Evolutionary conservation across 2,797 vertebrate species (phyloP), one percentile per base, ranked within the genome.

Genomic region (Mastacembelus armatus): DNA sequence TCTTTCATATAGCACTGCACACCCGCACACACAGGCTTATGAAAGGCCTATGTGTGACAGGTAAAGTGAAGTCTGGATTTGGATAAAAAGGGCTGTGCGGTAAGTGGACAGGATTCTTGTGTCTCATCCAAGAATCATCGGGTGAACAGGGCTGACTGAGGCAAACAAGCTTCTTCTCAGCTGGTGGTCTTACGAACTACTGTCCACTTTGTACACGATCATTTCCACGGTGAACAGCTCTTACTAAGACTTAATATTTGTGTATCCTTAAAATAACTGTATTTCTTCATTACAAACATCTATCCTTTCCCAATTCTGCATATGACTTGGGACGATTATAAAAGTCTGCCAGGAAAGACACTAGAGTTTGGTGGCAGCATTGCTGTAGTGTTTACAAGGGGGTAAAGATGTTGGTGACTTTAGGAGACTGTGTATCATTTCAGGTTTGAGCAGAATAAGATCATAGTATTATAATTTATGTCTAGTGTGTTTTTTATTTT

Each of bases 101-200:
- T 56, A 24, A 69, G 70, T 10, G 0, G 26, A 83, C 84, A 55
- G 30, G 81, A 91, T 90, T 89, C 86, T 91, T 92, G 90, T 44
- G 19, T 77, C 56, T 50, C 58, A 65, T 91, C 90, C 90, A 91
- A 81, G 61, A 71, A 85, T 80, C 56, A 68, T 62, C 63, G 5
- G 70, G 66, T 71, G n/a, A 72, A 59, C 29, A 2, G 24, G n/a
- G 65, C 24, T 30, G 71, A 65, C 56, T 36, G 54, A 77, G 45
- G 43, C 39, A 1, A 32, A 29, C 45, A 57, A 30, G 77, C 72
- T 59, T 71, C 68, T 68, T 64, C 89, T 74, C 15, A 4, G 77
- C 71, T 12, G 84, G 88, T 86, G 87, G 90, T 90, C 84, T 64
- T 7, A 51, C 14, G 54, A 43, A 58, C 43, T 52, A 62, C 63